Evolutionary conservation across 2,797 vertebrate genomes (phyloP).

Genomic region (Alfaro cultratus): DNA sequence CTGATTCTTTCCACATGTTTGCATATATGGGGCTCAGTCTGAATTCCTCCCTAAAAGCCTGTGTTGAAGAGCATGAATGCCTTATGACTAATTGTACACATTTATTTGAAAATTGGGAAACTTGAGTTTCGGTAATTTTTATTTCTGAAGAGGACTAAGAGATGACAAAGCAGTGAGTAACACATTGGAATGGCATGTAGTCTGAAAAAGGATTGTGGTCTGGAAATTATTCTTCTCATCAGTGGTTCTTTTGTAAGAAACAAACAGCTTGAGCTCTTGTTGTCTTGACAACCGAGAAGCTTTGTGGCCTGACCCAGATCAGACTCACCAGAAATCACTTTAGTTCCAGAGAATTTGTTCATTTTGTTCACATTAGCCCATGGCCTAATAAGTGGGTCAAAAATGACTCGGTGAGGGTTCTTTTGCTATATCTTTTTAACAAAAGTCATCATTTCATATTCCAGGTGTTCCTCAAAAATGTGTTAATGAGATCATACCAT

Average conservation of each 20-base stretch:
- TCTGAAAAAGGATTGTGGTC: background rate
- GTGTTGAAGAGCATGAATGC: background rate
- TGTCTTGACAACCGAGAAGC: background rate
- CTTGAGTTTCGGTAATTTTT: no score
- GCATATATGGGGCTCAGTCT: conserved; percentile 12
- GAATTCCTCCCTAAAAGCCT: conserved; percentile 6
- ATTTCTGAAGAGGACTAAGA: background rate
- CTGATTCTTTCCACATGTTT: conserved; percentile 55
- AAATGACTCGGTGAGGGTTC: no score
- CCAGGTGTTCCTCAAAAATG: no score
- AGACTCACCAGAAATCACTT: background rate
- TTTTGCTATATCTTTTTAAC: no score
- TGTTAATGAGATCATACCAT: no score
- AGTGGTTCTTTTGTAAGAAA: conserved; percentile 4
- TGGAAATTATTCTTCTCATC: background rate
- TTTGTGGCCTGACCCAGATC: background rate
- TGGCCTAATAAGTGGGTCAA: no score
- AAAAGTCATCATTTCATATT: no score
- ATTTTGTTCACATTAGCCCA: background rate
- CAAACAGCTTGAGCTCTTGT: background rate
- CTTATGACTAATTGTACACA: background rate
- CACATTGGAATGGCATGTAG: background rate
- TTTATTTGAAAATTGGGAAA: background rate
- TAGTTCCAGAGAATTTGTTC: background rate
- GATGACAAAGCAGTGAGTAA: background rate